These are phyloP conservation scores for Balaenoptera acutorostrata DNA, from an alignment of 2,113 vertebrate genomes.

Conservation along the genomic window DNA sequence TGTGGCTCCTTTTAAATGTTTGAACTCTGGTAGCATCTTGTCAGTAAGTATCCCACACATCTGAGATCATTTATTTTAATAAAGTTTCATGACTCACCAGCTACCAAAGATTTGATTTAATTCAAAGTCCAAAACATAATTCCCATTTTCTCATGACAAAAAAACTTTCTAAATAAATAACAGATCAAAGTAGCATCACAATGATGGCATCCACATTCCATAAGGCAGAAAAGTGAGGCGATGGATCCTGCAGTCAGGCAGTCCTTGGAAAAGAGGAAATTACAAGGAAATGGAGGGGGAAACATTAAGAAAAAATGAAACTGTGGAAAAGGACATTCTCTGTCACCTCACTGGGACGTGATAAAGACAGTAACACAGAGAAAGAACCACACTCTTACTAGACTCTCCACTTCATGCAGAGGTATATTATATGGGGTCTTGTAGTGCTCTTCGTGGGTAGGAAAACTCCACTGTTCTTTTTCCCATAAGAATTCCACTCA, in stretches of 20 bases:
- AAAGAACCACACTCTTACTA: accelerated
- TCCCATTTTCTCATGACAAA: slow-evolving; percentile 65
- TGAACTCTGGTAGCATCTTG: slow-evolving; percentile 62
- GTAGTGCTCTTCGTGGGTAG: neutral
- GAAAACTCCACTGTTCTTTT: neutral
- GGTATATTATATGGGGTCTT: neutral
- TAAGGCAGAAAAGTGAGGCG: neutral
- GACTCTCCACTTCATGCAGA: accelerated
- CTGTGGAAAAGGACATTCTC: neutral
- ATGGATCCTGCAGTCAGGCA: neutral
- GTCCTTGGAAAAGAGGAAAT: neutral
- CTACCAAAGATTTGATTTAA: slow-evolving; percentile 63
- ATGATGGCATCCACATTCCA: slow-evolving; percentile 31
- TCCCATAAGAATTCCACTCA: neutral
- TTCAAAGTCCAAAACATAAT: slow-evolving; percentile 74
- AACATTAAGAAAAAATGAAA: neutral
- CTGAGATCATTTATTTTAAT: slow-evolving; percentile 70
- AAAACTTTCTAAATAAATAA: slow-evolving; percentile 74
- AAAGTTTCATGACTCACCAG: slow-evolving; percentile 62
- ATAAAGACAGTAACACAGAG: neutral
- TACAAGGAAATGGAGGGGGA: no score
- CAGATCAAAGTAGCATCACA: slow-evolving; percentile 72
- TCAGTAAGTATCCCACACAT: slow-evolving; percentile 50
- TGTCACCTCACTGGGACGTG: no score
- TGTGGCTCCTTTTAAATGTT: slow-evolving; percentile 62